A percentile compares a stretch with the other conserved stretches of the same genome.
Conservation (phyloP, 2,113 vertebrate species). For the Emydocephalus ijimae region DNA sequence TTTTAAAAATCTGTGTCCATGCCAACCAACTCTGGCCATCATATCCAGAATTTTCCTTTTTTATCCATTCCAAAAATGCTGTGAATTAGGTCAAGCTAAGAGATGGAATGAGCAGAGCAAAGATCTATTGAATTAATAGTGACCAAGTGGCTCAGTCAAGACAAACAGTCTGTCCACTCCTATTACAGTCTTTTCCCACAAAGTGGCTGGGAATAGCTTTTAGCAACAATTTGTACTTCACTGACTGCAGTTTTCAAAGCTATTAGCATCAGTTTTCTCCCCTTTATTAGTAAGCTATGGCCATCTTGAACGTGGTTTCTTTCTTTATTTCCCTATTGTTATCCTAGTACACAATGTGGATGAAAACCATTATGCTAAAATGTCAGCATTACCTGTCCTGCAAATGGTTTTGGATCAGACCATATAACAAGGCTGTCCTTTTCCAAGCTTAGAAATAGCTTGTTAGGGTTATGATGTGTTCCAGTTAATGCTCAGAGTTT, state of each 20-base stretch:
- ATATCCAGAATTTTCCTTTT: not conserved
- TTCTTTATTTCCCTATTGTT: not conserved
- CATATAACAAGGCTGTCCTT: not conserved
- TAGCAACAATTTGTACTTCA: not conserved
- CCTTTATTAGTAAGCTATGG: not conserved
- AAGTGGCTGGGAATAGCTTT: not conserved
- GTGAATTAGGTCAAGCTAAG: not conserved
- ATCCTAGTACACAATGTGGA: not conserved
- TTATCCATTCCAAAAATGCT: not conserved
- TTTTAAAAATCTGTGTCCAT: not conserved
- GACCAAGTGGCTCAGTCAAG: not conserved
- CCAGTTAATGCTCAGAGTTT: slow-evolving; percentile 32
- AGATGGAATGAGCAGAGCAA: not conserved
- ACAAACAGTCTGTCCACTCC: not conserved
- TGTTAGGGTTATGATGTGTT: slow-evolving; percentile 21
- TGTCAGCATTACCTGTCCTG: too few relatives aligned
- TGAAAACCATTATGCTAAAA: not conserved
- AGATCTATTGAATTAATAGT: not conserved
- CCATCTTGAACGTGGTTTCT: not conserved
- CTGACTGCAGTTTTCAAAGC: not conserved
- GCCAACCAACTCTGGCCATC: not conserved
- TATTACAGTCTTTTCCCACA: not conserved
- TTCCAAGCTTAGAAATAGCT: not conserved
- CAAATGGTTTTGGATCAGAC: not conserved
- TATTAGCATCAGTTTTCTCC: not conserved